Evolutionary conservation across 2,888 invertebrate genomes (phyloP), one percentile per base, ranked within the genome.

Genomic region (Leptogaster cylindrica): DNA sequence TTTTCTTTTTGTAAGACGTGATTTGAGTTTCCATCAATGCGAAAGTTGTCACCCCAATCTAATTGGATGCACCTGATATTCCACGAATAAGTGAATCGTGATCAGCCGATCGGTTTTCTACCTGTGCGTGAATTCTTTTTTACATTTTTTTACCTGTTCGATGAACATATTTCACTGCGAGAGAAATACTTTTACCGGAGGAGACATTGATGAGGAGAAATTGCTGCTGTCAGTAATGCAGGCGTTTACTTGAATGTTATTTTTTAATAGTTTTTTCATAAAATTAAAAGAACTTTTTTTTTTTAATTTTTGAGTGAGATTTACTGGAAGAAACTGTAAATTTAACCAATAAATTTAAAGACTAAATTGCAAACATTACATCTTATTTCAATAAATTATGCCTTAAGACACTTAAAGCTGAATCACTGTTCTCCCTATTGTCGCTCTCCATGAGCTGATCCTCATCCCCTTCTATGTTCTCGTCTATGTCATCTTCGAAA

Each of bases 391-490:
- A 46, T 36, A 12, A 7, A 27, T 28, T n/a, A 16, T 46, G 23
- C n/a, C n/a, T 31, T 33, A 4, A 58, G 12, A 2, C 33, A 36
- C 20, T n/a, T n/a, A n/a, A n/a, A n/a, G n/a, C n/a, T n/a, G 39
- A 4, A 16, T 39, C 10, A 36, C 4, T 8, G 27, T 65, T 48
- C 14, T 51, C 51, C 10, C 25, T 12, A 16, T 28, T 28, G 18
- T 46, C 46, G 10, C n/a, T n/a, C n/a, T n/a, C n/a, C n/a, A n/a
- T n/a, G n/a, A n/a, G n/a, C n/a, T n/a, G n/a, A n/a, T 66, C 46
- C 1, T 25, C 48, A 5, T 65, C 68, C 2, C 68, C 63, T 12
- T 68, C 66, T n/a, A 71, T 65, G 51, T 65, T 71, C 4, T n/a
- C n/a, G n/a, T n/a, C n/a, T n/a, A n/a, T n/a, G n/a, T n/a, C n/a